Percentiles rank a stretch among this genome's conserved stretches.
These are phyloP conservation scores for Drosophila trapezifrons DNA, from an alignment of 1,140 invertebrate species.

Conservation along the genomic window DNA sequence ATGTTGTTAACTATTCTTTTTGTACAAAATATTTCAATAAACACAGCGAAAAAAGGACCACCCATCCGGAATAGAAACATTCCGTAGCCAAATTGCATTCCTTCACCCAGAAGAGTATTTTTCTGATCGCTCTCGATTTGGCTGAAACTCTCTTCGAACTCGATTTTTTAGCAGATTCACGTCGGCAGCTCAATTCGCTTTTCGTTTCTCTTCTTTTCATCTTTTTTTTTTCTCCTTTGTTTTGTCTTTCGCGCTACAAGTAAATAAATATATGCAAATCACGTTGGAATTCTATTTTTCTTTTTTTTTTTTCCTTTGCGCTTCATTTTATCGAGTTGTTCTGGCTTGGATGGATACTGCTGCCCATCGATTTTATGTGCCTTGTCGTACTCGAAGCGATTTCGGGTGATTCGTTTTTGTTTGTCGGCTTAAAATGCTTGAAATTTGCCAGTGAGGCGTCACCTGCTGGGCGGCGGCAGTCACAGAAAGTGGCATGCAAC, in stretches of 20 bases:
- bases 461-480: constrained; percentile 35
- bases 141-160: background rate
- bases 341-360: constrained; percentile 30
- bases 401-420: constrained; percentile 48
- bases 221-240: constrained; percentile 24
- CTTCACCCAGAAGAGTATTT: constrained; percentile 14
- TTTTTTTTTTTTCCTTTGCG: constrained; percentile 6
- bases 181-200: constrained; percentile 58
- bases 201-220: constrained; percentile 12
- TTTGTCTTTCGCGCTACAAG: constrained; percentile 46
- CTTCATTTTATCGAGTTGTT: constrained; percentile 23
- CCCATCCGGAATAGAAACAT: background rate
- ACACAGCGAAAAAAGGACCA: background rate
- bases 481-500: constrained; percentile 55
- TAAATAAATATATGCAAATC: constrained; percentile 79
- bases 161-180: constrained; percentile 31
- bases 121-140: constrained; percentile 1
- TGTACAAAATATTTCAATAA: background rate
- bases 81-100: constrained; percentile 5
- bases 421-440: constrained; percentile 46
- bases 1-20: background rate
- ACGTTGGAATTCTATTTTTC: constrained; percentile 62
- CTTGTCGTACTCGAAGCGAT: constrained; percentile 53
- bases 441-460: constrained; percentile 31
- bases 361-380: constrained; percentile 71